Conservation (phyloP, 2,888 invertebrate genomes). For the Altica lythri region DNA sequence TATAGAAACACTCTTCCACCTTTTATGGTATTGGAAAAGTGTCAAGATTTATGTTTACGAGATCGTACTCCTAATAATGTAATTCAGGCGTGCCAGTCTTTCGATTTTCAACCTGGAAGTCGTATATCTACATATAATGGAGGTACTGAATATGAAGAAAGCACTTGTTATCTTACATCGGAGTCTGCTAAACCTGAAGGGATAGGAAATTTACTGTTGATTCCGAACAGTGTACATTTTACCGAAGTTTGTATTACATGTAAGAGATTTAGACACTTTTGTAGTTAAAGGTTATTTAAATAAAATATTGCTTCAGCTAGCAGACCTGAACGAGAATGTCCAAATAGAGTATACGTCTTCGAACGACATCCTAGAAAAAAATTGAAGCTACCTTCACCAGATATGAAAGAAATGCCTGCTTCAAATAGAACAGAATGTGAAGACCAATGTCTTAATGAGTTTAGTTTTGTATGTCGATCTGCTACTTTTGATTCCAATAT, state of each 20-base stretch:
- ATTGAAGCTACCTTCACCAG: slow-evolving; percentile 77
- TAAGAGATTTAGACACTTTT: slow-evolving; percentile 60
- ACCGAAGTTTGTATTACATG: slow-evolving; percentile 88
- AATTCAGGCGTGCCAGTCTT: slow-evolving; percentile 83
- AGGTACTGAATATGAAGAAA: slow-evolving; percentile 85
- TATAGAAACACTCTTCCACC: slow-evolving; percentile 85
- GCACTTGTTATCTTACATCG: slow-evolving; percentile 82
- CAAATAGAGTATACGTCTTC: slow-evolving; percentile 85
- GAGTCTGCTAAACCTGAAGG: slow-evolving; percentile 89
- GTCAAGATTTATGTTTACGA: slow-evolving; percentile 77
- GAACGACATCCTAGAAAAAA: slow-evolving; percentile 86
- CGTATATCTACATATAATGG: slow-evolving; percentile 80
- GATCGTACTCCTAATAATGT: slow-evolving; percentile 81
- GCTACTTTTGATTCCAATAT: slow-evolving; percentile 80
- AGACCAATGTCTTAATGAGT: slow-evolving; percentile 87
- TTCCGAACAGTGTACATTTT: slow-evolving; percentile 88
- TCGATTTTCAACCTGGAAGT: slow-evolving; percentile 89
- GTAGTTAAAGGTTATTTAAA: neutral
- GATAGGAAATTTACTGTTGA: slow-evolving; percentile 84
- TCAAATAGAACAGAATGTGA: slow-evolving; percentile 88
- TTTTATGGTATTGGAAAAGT: slow-evolving; percentile 85
- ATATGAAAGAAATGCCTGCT: slow-evolving; percentile 83
- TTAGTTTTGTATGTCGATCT: slow-evolving; percentile 86
- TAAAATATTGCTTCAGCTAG: slow-evolving; percentile 63
- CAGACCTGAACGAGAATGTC: slow-evolving; percentile 86